phyloP scores from a whole-genome alignment of 2,888 invertebrate species.

The Athripsodes cinereus region DNA sequence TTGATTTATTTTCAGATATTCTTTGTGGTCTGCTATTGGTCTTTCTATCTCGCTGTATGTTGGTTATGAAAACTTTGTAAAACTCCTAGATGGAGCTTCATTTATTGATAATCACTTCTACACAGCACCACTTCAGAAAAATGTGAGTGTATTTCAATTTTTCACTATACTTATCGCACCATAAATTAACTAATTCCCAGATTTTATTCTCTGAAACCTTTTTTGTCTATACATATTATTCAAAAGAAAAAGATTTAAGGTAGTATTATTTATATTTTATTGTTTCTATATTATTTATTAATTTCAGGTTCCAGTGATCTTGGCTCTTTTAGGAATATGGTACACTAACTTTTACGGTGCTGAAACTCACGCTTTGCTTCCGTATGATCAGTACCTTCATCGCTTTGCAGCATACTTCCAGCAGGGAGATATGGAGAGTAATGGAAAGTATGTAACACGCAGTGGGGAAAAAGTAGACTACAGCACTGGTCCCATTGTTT shows the following conservation, averaged over 20 bases:
- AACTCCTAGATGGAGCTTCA: constrained; percentile 84
- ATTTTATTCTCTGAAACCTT: no score
- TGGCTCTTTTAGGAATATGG: constrained; percentile 90
- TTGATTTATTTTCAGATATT: constrained; percentile 45
- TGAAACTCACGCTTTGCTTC: constrained; percentile 92
- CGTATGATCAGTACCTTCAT: constrained; percentile 98
- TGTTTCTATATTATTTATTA: background rate
- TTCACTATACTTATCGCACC: no score
- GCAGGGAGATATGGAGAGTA: constrained; percentile 99
- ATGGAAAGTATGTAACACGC: constrained; percentile 89
- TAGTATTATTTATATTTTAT: background rate
- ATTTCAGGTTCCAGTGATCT: constrained; percentile 78
- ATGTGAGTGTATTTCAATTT: constrained; percentile 55
- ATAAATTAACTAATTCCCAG: no score
- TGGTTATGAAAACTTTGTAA: constrained; percentile 92
- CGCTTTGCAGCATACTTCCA: constrained; percentile 98
- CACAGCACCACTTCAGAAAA: constrained; percentile 79
- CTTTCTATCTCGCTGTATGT: constrained; percentile 89
- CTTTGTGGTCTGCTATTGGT: constrained; percentile 99
- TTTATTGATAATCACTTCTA: constrained; percentile 93
- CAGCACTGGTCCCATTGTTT: constrained; percentile 75
- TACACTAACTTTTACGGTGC: constrained; percentile 92
- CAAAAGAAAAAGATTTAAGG: background rate
- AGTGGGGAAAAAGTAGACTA: constrained; percentile 56
- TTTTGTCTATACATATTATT: background rate